Conservation (phyloP, 2,113 vertebrate genomes). For the Zosterops japonicus region DNA sequence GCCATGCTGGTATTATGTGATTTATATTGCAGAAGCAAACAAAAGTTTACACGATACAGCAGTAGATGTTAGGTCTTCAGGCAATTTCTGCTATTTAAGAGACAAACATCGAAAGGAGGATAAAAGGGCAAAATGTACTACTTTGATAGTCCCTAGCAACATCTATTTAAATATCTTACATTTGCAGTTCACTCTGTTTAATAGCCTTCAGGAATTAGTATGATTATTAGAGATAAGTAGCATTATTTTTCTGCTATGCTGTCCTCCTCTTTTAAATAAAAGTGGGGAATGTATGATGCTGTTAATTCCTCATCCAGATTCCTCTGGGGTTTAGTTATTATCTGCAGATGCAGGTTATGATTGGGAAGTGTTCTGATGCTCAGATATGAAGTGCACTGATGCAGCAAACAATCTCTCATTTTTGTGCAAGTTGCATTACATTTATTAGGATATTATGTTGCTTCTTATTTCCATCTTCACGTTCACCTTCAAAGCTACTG, state of each 20-base stretch:
- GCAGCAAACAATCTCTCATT: neutral
- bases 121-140: neutral
- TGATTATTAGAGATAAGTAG: neutral
- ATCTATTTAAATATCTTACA: neutral
- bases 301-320: neutral
- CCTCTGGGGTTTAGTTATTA: neutral
- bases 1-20: neutral
- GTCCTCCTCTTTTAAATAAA: neutral
- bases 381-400: neutral
- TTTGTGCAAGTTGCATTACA: neutral
- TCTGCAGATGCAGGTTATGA: neutral
- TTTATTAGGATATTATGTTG: neutral
- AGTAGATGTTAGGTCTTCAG: neutral
- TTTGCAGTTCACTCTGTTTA: neutral
- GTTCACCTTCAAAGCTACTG: neutral
- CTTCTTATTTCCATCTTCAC: neutral
- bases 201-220: neutral
- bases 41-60: neutral
- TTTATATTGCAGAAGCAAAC: neutral
- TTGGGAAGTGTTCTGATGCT: neutral
- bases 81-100: neutral
- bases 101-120: neutral
- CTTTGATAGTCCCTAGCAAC: neutral
- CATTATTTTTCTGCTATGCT: neutral
- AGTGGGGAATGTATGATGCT: neutral